These are phyloP conservation scores for Actinemys pallida DNA, from an alignment of 2,113 vertebrate genomes.

Conservation along the genomic window DNA sequence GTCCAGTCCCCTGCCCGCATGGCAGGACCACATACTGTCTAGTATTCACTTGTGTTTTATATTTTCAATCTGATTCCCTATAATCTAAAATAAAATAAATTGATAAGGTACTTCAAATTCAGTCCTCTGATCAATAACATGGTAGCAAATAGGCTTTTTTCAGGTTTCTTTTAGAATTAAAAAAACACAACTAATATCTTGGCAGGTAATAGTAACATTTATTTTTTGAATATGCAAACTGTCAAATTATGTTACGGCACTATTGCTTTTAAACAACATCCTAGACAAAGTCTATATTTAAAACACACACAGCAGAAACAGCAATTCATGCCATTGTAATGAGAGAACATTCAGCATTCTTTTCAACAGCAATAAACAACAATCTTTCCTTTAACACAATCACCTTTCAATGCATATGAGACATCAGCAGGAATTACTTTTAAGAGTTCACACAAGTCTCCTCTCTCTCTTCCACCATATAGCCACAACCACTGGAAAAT, in stretches of 20 bases:
- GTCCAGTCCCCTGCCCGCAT: too few relatives aligned
- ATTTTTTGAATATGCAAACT: neutral
- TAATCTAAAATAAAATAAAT: neutral
- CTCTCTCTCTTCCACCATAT: neutral
- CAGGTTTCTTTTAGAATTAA: neutral
- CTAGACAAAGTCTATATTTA: neutral
- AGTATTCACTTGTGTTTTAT: neutral
- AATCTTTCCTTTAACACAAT: neutral
- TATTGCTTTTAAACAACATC: neutral
- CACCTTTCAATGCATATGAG: neutral
- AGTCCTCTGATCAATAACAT: neutral
- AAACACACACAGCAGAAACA: neutral
- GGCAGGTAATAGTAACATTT: neutral
- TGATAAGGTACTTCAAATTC: neutral
- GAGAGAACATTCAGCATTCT: neutral
- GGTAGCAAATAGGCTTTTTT: neutral
- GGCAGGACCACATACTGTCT: too few relatives aligned
- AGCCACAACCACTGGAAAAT: neutral
- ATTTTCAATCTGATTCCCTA: neutral
- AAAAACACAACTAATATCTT: neutral
- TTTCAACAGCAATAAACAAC: neutral
- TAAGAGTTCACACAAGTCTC: neutral
- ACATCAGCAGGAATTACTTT: neutral
- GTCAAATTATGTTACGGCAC: neutral
- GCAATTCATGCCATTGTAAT: neutral